Base-by-base conservation (phyloP, 1,140 invertebrate species). In the Phenacoccus solenopsis region DNA sequence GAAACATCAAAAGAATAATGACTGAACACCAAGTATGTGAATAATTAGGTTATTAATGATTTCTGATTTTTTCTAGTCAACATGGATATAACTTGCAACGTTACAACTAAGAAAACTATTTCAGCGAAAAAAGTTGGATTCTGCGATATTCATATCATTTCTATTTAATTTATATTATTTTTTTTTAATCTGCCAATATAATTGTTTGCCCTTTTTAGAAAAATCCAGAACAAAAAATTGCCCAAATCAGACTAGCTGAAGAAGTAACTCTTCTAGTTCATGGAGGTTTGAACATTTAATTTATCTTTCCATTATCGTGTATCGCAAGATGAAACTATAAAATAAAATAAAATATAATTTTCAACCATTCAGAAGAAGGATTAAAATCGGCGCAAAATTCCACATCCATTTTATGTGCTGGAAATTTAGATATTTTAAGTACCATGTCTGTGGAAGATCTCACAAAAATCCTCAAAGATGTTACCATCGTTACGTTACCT, bases 201-300 rank as follows among this genome's bases (percentile, higher is more conserved):
- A n/a, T n/a, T n/a, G n/a, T n/a, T n/a, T n/a, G n/a, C n/a, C n/a
- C n/a, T n/a, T n/a, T n/a, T n/a, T n/a, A 84, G 83, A 74, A 72
- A 70, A 80, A 84, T 71, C 93, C 93, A 21, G 89, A 93, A 75
- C 80, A 85, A 70, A 81, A 90, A 70, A 80, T 81, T 74, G 90
- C 90, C 7, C 94, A 97, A 76, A 86, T 83, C 74, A 82, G 83
- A 74, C 80, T 98, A 69, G 94, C 94, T 4, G 87, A 94, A 75
- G 82, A 93, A 76, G 84, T 96, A 0, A 93, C 90, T 0, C 77
- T 87, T 32, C 80, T 98, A 32, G 91, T 97, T 28, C 94, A 97
- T 83, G 94, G 94, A 82, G 87, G 91, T 93, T 82, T 76, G 72
- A 72, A n/a, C 16, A 70, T 64, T n/a, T n/a, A n/a, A n/a, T n/a